Base-by-base conservation (phyloP, 2,797 vertebrate species). In the Gastrophryne carolinensis region DNA sequence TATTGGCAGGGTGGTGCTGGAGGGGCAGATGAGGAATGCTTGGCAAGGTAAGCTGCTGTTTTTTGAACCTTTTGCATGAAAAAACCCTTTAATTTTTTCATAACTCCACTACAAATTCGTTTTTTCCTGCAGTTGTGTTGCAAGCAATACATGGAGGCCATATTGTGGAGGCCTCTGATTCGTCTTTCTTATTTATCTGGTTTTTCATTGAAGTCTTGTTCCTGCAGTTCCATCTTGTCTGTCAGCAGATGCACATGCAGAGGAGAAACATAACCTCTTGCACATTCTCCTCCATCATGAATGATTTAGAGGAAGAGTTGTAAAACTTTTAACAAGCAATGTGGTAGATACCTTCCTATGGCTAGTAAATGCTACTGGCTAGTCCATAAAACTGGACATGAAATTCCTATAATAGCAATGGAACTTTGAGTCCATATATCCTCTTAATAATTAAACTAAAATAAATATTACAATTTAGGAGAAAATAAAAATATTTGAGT, bases 251-350 rank as follows among this genome's bases (percentile, higher is more conserved):
- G 26, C 47, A 47, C 39, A 60, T 41, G 32, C 12, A 49, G 15
- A 27, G 61, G 3, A 50, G 44, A 13, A 54, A 13, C 5, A 21
- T 41, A 37, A 27, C 41, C 37, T n/a, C 56, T 15, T 54, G 47
- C 24, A 39, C 21, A 27, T 21, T 49, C 49, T 41, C 32, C 47
- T 69, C 34, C 17, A 60, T 69, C 58, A 77, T 56, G 41, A 77
- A 69, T 69, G 65, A 75, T 70, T 77, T 68, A 77, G 66, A 56
- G 47, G 17, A 63, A 53, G 19, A 54, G 47, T 63, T 47, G 50
- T 70, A 74, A 77, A 65, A 57, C 10, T 56, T 54, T 71, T 71
- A 76, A 77, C 67, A 58, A 71, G 35, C 53, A 30, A 30, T 12
- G n/a, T 23, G 29, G 58, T 49, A 63, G 24, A 54, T 21, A 37